These are phyloP conservation scores for Gephyroberyx darwinii DNA, from an alignment of 2,797 vertebrate genomes.

Conservation along the genomic window DNA sequence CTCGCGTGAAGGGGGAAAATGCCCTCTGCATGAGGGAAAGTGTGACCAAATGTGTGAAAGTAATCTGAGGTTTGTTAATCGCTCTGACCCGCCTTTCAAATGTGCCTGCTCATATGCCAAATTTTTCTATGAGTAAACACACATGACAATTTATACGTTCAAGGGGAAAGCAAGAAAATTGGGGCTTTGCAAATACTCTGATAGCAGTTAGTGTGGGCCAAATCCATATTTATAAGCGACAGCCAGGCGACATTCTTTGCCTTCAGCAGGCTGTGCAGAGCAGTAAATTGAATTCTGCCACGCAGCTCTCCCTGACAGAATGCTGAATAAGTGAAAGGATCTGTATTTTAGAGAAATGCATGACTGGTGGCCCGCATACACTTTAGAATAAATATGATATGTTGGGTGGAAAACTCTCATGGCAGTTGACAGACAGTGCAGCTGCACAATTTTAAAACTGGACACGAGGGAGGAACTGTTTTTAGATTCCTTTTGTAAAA, in stretches of 20 bases:
- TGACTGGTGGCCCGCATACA: slow-evolving; percentile 69
- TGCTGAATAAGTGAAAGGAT: slow-evolving; percentile 82
- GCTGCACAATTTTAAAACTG: slow-evolving; percentile 59
- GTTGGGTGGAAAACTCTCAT: slow-evolving; percentile 67
- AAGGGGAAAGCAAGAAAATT: slow-evolving; percentile 29
- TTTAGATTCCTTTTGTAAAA: slow-evolving; percentile 40
- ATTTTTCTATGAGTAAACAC: slow-evolving; percentile 59
- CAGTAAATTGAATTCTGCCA: slow-evolving; percentile 82
- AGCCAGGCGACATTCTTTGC: slow-evolving; percentile 73
- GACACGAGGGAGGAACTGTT: slow-evolving; percentile 47
- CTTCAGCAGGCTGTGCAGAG: slow-evolving; percentile 74
- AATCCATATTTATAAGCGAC: slow-evolving; percentile 81
- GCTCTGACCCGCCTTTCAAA: slow-evolving; percentile 56
- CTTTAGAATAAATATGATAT: slow-evolving; percentile 75
- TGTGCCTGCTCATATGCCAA: slow-evolving; percentile 44
- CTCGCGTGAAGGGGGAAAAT: slow-evolving; percentile 40
- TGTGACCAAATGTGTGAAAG: slow-evolving; percentile 69
- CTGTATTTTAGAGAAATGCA: slow-evolving; percentile 78
- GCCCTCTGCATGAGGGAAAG: slow-evolving; percentile 52
- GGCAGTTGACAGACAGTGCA: slow-evolving; percentile 72
- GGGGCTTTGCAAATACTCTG: slow-evolving; percentile 67
- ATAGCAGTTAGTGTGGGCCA: slow-evolving; percentile 71
- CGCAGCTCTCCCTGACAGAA: slow-evolving; percentile 78
- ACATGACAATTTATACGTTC: slow-evolving; percentile 60
- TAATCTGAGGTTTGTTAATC: slow-evolving; percentile 62